phyloP scores from a whole-genome alignment of 2,888 invertebrate species.

The Platerodrilus igneus region DNA sequence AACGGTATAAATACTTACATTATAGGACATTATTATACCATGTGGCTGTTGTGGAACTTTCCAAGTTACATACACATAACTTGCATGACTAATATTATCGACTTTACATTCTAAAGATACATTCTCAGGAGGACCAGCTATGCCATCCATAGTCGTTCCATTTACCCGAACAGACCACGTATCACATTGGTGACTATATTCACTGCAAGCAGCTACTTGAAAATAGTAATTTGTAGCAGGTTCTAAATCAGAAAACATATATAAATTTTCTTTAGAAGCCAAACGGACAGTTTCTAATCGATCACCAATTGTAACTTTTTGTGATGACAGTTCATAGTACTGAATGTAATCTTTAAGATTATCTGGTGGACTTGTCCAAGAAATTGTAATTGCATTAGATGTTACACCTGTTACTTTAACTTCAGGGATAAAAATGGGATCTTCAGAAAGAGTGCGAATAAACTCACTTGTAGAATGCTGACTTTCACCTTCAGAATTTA shows the following conservation, averaged over 20 bases:
- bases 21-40: slow-evolving; percentile 74
- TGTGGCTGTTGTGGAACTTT: slow-evolving; percentile 67
- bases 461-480: slow-evolving; percentile 52
- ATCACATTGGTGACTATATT: slow-evolving; percentile 70
- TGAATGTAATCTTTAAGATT: slow-evolving; percentile 67
- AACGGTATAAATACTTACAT: slow-evolving; percentile 51
- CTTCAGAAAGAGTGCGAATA: slow-evolving; percentile 62
- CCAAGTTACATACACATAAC: slow-evolving; percentile 69
- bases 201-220: slow-evolving; percentile 76
- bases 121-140: slow-evolving; percentile 68
- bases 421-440: slow-evolving; percentile 74
- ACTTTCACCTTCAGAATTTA: slow-evolving; percentile 61
- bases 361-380: slow-evolving; percentile 67
- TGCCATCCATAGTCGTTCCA: slow-evolving; percentile 80
- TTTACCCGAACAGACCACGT: slow-evolving; percentile 72
- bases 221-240: slow-evolving; percentile 79
- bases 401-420: slow-evolving; percentile 69
- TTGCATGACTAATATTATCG: slow-evolving; percentile 56
- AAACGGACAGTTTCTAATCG: slow-evolving; percentile 61
- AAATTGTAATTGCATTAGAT: slow-evolving; percentile 72
- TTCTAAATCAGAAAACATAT: slow-evolving; percentile 72
- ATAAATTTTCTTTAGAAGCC: slow-evolving; percentile 62
- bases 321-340: slow-evolving; percentile 67
- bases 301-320: slow-evolving; percentile 51
- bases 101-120: slow-evolving; percentile 63